Base-by-base conservation (phyloP, 2,797 vertebrate genomes). In the Myripristis murdjan region DNA sequence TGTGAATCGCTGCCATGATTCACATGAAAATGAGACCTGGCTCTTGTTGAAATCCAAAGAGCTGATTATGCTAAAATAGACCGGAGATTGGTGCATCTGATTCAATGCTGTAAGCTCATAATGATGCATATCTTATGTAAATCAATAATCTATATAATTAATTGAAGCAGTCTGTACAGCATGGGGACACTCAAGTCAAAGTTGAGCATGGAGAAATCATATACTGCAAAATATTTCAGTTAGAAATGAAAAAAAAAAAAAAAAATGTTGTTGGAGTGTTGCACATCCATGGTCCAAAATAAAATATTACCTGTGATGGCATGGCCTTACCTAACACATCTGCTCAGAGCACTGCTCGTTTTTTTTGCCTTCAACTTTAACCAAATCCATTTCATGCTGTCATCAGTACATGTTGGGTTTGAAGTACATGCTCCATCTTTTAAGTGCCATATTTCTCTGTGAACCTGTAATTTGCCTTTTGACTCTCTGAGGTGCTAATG, bases 401-500 rank as follows among this genome's bases (percentile, higher is more conserved):
- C 37, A 61, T 49, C 43, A 28, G 7, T 18, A 35, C 66, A 53
- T 26, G n/a, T 37, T 10, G 4, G 51, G 37, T 67, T 79, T 65
- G 59, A 81, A 85, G 58, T 76, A 53, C 58, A 70, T 47, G 77
- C 70, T 74, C 49, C 60, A 55, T 26, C 24, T 73, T n/a, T 74
- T 28, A 77, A 79, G 75, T 71, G 73, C 56, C 55, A 77, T 59
- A 71, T 83, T 87, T 82, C 26, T n/a, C 46, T 0, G 7, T 23
- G 60, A 62, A 51, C 63, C 52, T n/a, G n/a, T 48, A 63, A 80
- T 77, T 77, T 66, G 33, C 69, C 39, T 61, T 55, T 79, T 59
- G 70, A 70, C 73, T 78, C 71, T 82, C 54, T 47, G 52, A 81
- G 53, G 54, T 56, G 66, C 33, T 75, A 84, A 83, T 78, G 63